phyloP scores from a whole-genome alignment of 2,888 invertebrate species.

The Drosophila parthenogenetica region DNA sequence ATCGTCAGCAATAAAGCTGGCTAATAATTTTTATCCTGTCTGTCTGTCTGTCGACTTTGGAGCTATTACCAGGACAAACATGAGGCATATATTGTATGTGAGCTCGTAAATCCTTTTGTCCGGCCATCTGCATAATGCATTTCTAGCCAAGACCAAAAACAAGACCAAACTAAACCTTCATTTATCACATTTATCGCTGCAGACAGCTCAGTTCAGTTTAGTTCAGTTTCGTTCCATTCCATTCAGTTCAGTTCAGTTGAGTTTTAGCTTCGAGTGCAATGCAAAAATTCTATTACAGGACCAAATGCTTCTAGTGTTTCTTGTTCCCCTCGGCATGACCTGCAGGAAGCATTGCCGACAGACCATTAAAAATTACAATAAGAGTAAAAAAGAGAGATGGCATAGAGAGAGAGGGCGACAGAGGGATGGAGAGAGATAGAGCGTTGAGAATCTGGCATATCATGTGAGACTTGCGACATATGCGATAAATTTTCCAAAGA shows the following conservation, averaged over 20 bases:
- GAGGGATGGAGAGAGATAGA: slow-evolving; percentile 15
- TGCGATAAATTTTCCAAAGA: slow-evolving; percentile 72
- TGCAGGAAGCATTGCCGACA: slow-evolving; percentile 60
- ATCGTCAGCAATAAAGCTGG: slow-evolving; percentile 26
- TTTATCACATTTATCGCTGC: slow-evolving; percentile 77
- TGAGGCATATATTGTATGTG: slow-evolving; percentile 31
- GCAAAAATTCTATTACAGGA: slow-evolving; percentile 78
- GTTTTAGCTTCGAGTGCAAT: slow-evolving; percentile 50
- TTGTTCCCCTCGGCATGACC: slow-evolving; percentile 36
- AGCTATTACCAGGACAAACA: slow-evolving; percentile 74
- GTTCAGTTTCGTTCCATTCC: not conserved
- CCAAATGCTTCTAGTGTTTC: slow-evolving; percentile 14
- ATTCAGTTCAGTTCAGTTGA: not conserved
- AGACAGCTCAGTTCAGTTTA: slow-evolving; percentile 48
- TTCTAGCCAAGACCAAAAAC: slow-evolving; percentile 64
- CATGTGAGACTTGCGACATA: slow-evolving; percentile 79
- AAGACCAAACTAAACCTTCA: slow-evolving; percentile 62
- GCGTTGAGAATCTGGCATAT: slow-evolving; percentile 66
- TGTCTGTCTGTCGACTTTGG: slow-evolving; percentile 62
- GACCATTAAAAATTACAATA: slow-evolving; percentile 79
- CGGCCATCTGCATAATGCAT: slow-evolving; percentile 76
- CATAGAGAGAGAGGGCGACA: slow-evolving; percentile 18
- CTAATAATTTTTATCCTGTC: slow-evolving; percentile 51
- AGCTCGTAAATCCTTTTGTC: slow-evolving; percentile 62
- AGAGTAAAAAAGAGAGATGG: slow-evolving; percentile 23